A percentile compares a stretch with the other conserved stretches of the same genome.
These are phyloP conservation scores for Nyctereutes procyonoides DNA, from an alignment of 2,113 vertebrate species.

Conservation along the genomic window DNA sequence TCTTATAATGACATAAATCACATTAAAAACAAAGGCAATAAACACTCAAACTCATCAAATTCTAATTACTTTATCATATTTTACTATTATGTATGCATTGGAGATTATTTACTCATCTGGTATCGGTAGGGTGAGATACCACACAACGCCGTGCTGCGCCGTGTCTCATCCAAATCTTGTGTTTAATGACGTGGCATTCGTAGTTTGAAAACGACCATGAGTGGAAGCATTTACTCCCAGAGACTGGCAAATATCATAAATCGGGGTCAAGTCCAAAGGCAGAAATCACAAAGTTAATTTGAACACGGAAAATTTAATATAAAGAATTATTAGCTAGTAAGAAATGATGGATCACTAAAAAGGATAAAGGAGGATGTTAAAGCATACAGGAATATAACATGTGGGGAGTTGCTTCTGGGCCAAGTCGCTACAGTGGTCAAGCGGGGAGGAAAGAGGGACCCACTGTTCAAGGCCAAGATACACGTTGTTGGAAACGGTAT, in stretches of 20 bases:
- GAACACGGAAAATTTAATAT: background rate
- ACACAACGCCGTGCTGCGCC: background rate
- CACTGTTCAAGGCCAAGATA: background rate
- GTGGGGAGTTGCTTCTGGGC: too few relatives aligned
- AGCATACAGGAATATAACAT: background rate
- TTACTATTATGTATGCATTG: background rate
- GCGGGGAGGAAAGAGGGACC: background rate
- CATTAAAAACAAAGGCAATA: background rate
- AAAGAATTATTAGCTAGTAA: background rate
- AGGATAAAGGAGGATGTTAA: background rate
- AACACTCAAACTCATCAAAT: background rate
- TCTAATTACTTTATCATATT: slow-evolving; percentile 48
- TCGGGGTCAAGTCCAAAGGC: background rate
- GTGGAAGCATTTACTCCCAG: background rate
- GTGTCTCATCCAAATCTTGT: background rate
- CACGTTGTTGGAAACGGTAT: background rate
- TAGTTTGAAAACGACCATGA: background rate
- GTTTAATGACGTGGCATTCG: background rate
- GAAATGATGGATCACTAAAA: background rate
- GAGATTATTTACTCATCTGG: background rate
- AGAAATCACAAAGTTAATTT: slow-evolving; percentile 16
- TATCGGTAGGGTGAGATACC: background rate
- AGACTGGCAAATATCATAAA: background rate
- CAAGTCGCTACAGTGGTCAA: background rate
- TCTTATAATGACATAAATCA: background rate